These are phyloP conservation scores for Knipowitschia caucasica DNA, from an alignment of 2,797 vertebrate genomes.

Conservation along the genomic window DNA sequence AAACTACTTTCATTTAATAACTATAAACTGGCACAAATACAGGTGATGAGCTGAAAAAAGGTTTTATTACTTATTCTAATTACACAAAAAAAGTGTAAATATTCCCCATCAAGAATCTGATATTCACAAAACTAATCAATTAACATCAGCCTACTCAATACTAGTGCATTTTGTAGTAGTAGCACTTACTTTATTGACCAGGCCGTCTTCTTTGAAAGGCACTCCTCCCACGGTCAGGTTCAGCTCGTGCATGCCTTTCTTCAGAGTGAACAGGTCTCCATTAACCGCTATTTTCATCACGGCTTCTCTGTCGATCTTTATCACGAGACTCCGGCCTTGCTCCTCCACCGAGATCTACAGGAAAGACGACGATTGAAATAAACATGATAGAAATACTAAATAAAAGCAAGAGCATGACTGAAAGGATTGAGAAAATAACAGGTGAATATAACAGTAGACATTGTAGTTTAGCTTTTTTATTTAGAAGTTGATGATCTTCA, in stretches of 20 bases:
- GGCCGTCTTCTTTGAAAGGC: constrained; percentile 85
- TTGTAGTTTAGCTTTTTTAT: too few relatives aligned
- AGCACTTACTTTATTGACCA: constrained; percentile 82
- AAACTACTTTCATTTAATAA: too few relatives aligned
- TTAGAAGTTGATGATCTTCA: too few relatives aligned
- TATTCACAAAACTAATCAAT: too few relatives aligned
- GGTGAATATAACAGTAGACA: too few relatives aligned
- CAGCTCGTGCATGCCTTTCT: constrained; percentile 89
- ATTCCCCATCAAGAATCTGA: too few relatives aligned
- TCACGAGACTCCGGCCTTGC: constrained; percentile 85
- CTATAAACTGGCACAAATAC: too few relatives aligned
- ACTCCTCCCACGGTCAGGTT: constrained; percentile 94
- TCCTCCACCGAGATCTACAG: constrained; percentile 93
- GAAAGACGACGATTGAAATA: constrained; percentile 4
- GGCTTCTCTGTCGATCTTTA: constrained; percentile 93
- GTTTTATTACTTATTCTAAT: too few relatives aligned
- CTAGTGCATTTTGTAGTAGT: too few relatives aligned
- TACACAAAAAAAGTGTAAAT: too few relatives aligned
- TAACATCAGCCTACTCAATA: too few relatives aligned
- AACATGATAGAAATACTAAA: neutral
- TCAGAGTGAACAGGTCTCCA: constrained; percentile 85
- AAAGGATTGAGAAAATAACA: neutral
- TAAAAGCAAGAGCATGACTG: neutral
- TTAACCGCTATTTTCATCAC: constrained; percentile 97
- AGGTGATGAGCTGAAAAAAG: too few relatives aligned